These are phyloP conservation scores for Aphidoletes aphidimyza DNA, from an alignment of 2,888 invertebrate genomes.

Conservation along the genomic window DNA sequence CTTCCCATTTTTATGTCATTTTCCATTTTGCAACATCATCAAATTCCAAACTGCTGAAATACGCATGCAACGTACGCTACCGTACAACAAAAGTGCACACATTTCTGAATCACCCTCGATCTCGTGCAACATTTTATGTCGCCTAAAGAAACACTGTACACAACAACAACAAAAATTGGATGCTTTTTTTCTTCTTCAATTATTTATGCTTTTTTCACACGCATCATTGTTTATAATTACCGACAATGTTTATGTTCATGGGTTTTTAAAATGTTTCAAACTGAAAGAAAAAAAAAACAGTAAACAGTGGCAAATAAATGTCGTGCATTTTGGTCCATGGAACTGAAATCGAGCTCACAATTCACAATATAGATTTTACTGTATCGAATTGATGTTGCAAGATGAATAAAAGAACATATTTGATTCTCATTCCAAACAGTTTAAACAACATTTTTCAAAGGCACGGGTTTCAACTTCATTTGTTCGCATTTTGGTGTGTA, in stretches of 20 bases:
- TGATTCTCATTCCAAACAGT: background rate
- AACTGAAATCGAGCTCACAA: background rate
- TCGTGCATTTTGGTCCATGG: background rate
- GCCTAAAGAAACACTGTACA: background rate
- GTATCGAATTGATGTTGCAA: slow-evolving; percentile 11
- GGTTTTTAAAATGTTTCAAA: background rate
- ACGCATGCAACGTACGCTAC: slow-evolving; percentile 13
- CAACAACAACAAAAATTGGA: background rate
- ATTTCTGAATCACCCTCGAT: slow-evolving; percentile 31
- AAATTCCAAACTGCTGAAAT: background rate
- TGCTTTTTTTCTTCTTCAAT: background rate
- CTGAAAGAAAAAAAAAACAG: background rate
- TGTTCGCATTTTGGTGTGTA: no score
- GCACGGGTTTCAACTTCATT: slow-evolving; percentile 32
- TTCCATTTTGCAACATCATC: slow-evolving; percentile 52
- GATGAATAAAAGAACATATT: background rate
- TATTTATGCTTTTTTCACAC: slow-evolving; percentile 27
- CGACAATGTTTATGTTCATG: slow-evolving; percentile 46
- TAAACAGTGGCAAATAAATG: background rate
- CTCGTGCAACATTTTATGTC: background rate
- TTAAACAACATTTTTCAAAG: background rate
- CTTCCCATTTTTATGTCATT: background rate
- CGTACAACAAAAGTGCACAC: background rate
- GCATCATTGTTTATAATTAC: slow-evolving; percentile 40
- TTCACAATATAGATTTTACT: background rate